Percentiles rank a stretch among this genome's conserved stretches.
Conservation (phyloP, 2,797 vertebrate genomes). For the Trematocara caparti region DNA sequence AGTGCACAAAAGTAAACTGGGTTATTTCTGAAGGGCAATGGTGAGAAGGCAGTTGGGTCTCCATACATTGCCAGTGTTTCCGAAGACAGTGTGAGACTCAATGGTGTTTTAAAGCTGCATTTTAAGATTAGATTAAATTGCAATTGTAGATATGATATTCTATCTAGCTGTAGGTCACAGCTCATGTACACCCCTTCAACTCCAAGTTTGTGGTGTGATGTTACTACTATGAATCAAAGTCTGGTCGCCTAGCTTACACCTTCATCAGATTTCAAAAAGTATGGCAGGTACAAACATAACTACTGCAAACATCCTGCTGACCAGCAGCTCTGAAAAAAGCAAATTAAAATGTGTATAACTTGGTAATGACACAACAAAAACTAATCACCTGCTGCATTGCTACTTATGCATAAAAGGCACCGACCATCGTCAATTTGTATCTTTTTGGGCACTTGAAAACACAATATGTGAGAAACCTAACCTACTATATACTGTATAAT, state of each 20-base stretch:
- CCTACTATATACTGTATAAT: neutral
- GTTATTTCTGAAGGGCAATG: neutral
- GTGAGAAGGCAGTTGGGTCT: neutral
- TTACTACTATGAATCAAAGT: neutral
- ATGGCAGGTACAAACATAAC: neutral
- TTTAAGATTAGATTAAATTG: neutral
- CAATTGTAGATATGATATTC: neutral
- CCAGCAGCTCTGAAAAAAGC: neutral
- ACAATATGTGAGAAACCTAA: neutral
- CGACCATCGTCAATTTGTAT: neutral
- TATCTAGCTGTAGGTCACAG: neutral
- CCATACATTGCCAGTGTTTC: neutral
- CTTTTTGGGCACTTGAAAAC: neutral
- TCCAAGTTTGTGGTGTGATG: neutral
- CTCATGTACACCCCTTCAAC: neutral
- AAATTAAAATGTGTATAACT: neutral
- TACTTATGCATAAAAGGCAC: neutral
- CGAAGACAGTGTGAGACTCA: neutral
- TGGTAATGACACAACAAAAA: neutral
- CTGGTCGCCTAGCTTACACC: neutral
- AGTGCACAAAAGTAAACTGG: neutral
- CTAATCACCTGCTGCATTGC: accelerated
- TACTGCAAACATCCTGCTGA: neutral
- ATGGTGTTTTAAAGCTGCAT: neutral
- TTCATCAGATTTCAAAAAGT: neutral